phyloP scores from a whole-genome alignment of 2,888 invertebrate species.

The Halictus quadricinctus region DNA sequence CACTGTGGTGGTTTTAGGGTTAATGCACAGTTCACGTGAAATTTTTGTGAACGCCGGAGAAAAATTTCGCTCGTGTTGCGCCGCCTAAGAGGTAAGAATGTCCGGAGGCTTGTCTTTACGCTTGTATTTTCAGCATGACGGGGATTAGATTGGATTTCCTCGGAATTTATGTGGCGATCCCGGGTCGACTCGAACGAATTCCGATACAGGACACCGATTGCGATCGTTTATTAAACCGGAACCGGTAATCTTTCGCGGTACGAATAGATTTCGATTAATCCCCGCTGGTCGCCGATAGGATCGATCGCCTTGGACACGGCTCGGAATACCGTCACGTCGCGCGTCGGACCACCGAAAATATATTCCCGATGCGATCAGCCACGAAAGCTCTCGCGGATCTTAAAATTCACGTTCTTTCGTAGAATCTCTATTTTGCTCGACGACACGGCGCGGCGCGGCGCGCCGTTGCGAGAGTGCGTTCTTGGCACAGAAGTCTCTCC shows the following conservation, averaged over 20 bases:
- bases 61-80: background rate
- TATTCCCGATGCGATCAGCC: constrained; percentile 55
- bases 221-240: background rate
- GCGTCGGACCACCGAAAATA: constrained; percentile 38
- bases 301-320: background rate
- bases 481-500: constrained; percentile 60
- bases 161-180: background rate
- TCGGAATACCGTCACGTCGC: background rate
- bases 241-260: constrained; percentile 7
- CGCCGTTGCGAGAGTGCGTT: constrained; percentile 51
- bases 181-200: background rate
- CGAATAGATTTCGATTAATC: constrained; percentile 13
- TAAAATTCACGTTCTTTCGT: constrained; percentile 64
- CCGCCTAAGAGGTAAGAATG: background rate
- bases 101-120: background rate
- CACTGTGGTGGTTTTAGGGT: background rate
- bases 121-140: background rate
- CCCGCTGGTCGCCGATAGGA: background rate
- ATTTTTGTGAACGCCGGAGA: background rate
- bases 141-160: constrained; percentile 5
- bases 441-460: constrained; percentile 46
- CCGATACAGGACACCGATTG: constrained; percentile 4
- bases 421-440: constrained; percentile 67
- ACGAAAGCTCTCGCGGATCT: constrained; percentile 41
- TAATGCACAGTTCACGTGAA: background rate